Conservation (phyloP, 1,140 invertebrate genomes). For the Cyrtorhinus lividipennis region DNA sequence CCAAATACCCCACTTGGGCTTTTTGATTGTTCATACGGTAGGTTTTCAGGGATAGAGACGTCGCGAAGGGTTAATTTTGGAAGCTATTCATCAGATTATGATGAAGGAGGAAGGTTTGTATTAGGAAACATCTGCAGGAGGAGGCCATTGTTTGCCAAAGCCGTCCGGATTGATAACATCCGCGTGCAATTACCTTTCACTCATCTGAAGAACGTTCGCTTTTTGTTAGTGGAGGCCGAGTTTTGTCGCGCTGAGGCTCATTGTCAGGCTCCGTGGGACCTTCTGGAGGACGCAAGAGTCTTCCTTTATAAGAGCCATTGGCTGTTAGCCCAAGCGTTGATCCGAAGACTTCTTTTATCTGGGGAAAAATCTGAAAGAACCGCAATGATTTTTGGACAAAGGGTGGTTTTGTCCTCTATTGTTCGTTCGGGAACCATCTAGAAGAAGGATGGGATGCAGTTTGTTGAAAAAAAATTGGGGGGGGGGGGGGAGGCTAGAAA, state of each 20-base stretch:
- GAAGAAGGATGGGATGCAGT: too few relatives aligned
- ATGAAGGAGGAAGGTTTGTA: background rate
- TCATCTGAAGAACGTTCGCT: background rate
- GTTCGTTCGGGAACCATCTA: too few relatives aligned
- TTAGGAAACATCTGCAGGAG: background rate
- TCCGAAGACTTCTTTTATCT: background rate
- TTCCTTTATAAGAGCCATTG: background rate
- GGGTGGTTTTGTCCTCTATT: too few relatives aligned
- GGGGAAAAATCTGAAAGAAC: too few relatives aligned
- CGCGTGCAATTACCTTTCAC: slow-evolving; percentile 11
- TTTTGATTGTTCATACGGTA: background rate
- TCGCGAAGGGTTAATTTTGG: background rate
- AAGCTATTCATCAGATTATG: background rate
- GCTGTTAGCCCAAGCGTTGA: background rate
- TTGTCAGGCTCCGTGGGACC: background rate
- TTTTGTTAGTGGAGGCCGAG: background rate
- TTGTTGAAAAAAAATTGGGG: too few relatives aligned
- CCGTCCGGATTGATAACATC: slow-evolving; percentile 8
- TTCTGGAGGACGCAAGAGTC: background rate
- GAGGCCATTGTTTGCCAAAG: background rate
- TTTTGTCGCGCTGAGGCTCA: background rate
- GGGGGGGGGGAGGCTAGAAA: too few relatives aligned
- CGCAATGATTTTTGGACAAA: too few relatives aligned
- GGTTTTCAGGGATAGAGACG: background rate
- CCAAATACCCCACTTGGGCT: too few relatives aligned